A percentile compares a stretch with the other conserved stretches of the same genome.
These are phyloP conservation scores for Cryptosula pallasiana DNA, from an alignment of 2,888 invertebrate genomes.

Conservation along the genomic window DNA sequence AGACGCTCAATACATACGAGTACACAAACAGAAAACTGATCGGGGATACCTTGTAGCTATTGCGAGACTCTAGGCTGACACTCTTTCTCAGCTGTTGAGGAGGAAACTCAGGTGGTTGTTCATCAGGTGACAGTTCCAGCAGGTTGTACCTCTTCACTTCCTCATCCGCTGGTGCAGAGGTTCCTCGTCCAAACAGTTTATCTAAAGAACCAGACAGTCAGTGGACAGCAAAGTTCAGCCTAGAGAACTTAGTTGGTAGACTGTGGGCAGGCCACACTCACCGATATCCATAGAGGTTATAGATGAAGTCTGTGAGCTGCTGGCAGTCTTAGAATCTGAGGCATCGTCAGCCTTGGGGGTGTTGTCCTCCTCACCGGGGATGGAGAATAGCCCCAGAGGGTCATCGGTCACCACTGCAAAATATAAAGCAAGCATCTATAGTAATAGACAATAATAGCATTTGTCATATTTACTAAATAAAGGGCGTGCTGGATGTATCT, in stretches of 20 bases:
- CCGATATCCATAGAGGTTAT: slow-evolving; percentile 19
- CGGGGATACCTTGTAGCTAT: neutral
- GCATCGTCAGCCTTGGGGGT: neutral
- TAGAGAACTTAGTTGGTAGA: too few relatives aligned
- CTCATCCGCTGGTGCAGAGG: neutral
- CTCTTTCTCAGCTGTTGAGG: neutral
- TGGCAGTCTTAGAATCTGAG: neutral
- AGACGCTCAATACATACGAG: neutral
- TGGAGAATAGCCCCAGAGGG: slow-evolving; percentile 19
- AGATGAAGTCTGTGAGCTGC: neutral
- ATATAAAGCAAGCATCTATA: too few relatives aligned
- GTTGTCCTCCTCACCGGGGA: neutral
- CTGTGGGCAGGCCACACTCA: neutral
- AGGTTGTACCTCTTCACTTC: slow-evolving; percentile 18
- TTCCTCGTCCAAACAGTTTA: slow-evolving; percentile 14
- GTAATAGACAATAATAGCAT: too few relatives aligned
- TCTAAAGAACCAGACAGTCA: too few relatives aligned
- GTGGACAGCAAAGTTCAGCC: too few relatives aligned
- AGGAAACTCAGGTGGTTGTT: neutral
- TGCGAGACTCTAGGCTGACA: slow-evolving; percentile 1
- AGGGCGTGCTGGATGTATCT: too few relatives aligned
- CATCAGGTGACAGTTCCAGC: slow-evolving; percentile 7
- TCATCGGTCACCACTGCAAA: slow-evolving; percentile 9
- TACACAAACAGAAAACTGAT: neutral
- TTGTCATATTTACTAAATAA: too few relatives aligned